Evolutionary conservation across 92 coral and sea anemone genomes (phyloP), one percentile per base, ranked within the genome.

Genomic region (Phymanthus crucifer): DNA sequence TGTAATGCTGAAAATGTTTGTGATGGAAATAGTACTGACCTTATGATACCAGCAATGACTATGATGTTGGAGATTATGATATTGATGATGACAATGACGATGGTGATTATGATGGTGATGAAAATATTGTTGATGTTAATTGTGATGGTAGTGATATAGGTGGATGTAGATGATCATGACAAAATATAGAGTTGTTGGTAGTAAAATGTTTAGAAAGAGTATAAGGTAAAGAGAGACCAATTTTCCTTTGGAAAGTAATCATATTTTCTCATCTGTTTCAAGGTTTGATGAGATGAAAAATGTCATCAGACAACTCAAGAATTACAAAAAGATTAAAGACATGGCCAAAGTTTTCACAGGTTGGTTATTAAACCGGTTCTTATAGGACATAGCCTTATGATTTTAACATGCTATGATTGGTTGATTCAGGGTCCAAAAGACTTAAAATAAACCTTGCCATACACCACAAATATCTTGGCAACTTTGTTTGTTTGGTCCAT

Each of bases 261-360:
- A 54, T 61, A 34, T 7, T 61, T 27, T 12, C 3, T 61, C 35
- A 26, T 71, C 2, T n/a, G 33, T 0, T 68, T 26, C 17, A 52
- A 95, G 99, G 80, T 95, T 89, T 81, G 99, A 95, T 38, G 99
- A 93, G 29, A 78, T 95, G 7, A 90, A 91, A 19, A 87, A 89
- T 74, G 90, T 89, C 50, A 89, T 94, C 70, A 95, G 87, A 65
- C 98, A 95, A 61, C 85, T 95, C 36, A 95, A 89, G 76, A 95
- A 95, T 85, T 95, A 95, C 79, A 95, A 95, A 82, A 95, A 95
- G 75, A 95, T 95, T 73, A 95, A 95, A 75, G 99, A 95, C 67
- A 89, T 95, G 97, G 82, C 98, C 11, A 93, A 95, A 81, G 93
- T 93, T 31, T 86, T 93, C 23, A 81, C 98, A 65, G 98, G 99